Evolutionary conservation across 1,140 invertebrate genomes (phyloP), one percentile per base, ranked within the genome.

Genomic region (Lepidurus arcticus): DNA sequence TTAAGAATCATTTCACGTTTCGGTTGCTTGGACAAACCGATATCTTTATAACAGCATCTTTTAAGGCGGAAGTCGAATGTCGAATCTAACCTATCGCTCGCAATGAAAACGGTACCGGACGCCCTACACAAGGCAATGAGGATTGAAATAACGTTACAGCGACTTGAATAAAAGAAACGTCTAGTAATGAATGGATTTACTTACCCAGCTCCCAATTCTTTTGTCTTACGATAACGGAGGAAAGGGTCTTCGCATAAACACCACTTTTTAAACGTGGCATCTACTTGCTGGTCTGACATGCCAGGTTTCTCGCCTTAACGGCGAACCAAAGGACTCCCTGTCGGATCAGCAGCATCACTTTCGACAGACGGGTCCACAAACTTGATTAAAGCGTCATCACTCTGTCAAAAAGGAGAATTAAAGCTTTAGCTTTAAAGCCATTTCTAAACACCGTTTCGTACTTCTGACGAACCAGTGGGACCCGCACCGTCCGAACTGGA

Each of bases 1-100:
- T 94, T 98, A 79, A 98, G 88, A 84, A 98, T 96, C 79, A 98
- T 87, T 85, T 97, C 95, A 85, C 98, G 98, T 83, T 95, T 94
- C 47, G 93, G 92, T 84, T 98, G 96, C 84, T 96, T 95, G 8
- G 91, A 90, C 82, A 98, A 88, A 85, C 98, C 96, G 85, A 98
- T 98, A 82, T 96, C 94, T 86, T 98, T 98, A 77, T 98, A 77
- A 98, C 94, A 7, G 96, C 96, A 8, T 98, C 95, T 85, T 91
- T 91, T 11, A 91, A 87, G 74, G 91, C 89, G 42, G 87, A 88
- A 13, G 84, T 83, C 26, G n/a, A n/a, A n/a, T n/a, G n/a, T n/a
- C n/a, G 26, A 26, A 26, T 26, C 26, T 44, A 90, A 88, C 65
- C 90, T 88, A 85, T 97, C 94, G 45, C 89, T 90, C 0, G 96